Conservation (phyloP, 2,888 invertebrate genomes). For the Halocaridina rubra region DNA sequence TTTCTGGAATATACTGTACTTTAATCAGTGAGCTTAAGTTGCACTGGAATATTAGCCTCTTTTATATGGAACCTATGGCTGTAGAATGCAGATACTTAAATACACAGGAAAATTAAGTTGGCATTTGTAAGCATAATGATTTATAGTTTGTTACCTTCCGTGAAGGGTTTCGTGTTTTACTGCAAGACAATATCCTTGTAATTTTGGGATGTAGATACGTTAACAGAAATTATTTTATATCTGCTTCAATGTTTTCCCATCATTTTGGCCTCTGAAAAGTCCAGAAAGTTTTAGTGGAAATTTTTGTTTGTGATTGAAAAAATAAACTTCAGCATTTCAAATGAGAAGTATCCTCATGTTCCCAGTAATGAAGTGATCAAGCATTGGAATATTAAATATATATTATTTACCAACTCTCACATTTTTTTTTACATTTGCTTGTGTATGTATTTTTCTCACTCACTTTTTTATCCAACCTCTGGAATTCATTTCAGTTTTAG, state of each 20-base stretch:
- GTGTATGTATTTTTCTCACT: neutral
- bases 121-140: neutral
- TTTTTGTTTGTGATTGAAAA: too few species aligned
- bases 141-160: conserved; percentile 37
- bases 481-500: neutral
- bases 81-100: too few species aligned
- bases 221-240: neutral
- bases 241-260: neutral
- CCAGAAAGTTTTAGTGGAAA: neutral
- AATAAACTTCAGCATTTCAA: too few species aligned
- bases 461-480: neutral
- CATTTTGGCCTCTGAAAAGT: neutral
- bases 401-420: too few species aligned
- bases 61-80: too few species aligned
- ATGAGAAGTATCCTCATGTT: too few species aligned
- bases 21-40: neutral
- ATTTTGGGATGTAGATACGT: neutral
- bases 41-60: too few species aligned
- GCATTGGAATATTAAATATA: too few species aligned
- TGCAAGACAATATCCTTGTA: neutral
- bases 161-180: conserved; percentile 41
- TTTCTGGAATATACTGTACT: conserved; percentile 10
- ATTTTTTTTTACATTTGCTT: too few species aligned
- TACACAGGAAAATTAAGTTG: too few species aligned
- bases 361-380: too few species aligned